phyloP scores from a whole-genome alignment of 1,140 invertebrate species.

The Periplaneta americana region DNA sequence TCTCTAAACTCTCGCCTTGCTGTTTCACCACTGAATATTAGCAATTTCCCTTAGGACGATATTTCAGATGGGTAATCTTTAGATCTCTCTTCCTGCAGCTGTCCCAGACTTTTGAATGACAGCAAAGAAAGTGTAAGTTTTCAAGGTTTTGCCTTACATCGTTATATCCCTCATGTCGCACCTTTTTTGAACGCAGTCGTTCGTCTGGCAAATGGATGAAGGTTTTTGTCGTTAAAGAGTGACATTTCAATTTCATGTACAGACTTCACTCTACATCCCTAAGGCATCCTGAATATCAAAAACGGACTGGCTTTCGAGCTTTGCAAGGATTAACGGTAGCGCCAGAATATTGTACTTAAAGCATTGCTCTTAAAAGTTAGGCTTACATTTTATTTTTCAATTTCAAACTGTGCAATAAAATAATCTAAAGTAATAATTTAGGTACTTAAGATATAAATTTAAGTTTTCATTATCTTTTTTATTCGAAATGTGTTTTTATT shows the following conservation, averaged over 20 bases:
- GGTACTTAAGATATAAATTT: too few species aligned
- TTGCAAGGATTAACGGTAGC: too few species aligned
- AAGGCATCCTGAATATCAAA: neutral
- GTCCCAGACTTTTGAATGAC: neutral
- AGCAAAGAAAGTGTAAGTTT: neutral
- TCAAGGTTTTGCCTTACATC: neutral
- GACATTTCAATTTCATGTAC: neutral
- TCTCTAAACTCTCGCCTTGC: too few species aligned
- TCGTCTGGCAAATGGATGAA: neutral
- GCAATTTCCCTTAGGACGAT: neutral
- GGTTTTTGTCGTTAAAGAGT: neutral
- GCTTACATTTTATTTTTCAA: too few species aligned
- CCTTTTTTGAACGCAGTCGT: neutral
- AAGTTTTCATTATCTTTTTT: too few species aligned
- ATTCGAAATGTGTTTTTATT: too few species aligned
- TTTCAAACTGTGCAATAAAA: too few species aligned
- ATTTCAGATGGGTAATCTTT: neutral
- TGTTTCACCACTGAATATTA: neutral
- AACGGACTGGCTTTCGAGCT: too few species aligned
- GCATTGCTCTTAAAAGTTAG: too few species aligned
- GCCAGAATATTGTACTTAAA: too few species aligned
- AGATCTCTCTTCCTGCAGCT: neutral
- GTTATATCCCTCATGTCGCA: neutral
- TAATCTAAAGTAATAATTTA: too few species aligned
- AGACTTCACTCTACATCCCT: neutral